phyloP scores from a whole-genome alignment of 2,888 invertebrate genomes.

The Agonum fuliginosum region DNA sequence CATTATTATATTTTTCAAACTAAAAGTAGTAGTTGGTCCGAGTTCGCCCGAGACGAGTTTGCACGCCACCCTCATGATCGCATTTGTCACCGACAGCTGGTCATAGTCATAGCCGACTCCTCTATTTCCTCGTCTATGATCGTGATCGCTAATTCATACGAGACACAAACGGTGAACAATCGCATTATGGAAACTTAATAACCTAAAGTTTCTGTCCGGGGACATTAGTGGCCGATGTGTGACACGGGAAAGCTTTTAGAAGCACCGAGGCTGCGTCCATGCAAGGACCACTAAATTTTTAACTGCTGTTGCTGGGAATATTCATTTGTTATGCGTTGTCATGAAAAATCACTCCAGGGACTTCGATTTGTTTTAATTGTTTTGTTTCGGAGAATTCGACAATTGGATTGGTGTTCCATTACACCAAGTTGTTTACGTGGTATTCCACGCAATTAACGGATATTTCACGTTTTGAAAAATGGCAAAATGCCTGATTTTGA shows the following conservation, averaged over 20 bases:
- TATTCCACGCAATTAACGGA: neutral
- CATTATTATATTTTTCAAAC: too few species aligned
- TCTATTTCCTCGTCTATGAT: neutral
- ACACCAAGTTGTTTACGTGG: neutral
- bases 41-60: too few species aligned
- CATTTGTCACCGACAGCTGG: conserved; percentile 19
- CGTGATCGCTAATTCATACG: conserved; percentile 15
- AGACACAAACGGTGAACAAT: conserved; percentile 23
- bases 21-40: too few species aligned
- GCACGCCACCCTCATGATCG: too few species aligned
- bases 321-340: conserved; percentile 25
- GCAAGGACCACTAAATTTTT: conserved; percentile 21
- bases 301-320: conserved; percentile 12
- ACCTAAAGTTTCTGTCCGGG: conserved; percentile 21
- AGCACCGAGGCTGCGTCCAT: neutral
- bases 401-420: conserved; percentile 15
- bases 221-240: conserved; percentile 13
- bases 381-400: conserved; percentile 1
- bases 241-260: conserved; percentile 37
- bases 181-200: conserved; percentile 36
- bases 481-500: too few species aligned
- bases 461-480: too few species aligned
- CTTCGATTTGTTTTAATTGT: conserved; percentile 29
- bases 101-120: neutral
- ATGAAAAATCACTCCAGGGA: conserved; percentile 14